Base-by-base conservation (phyloP, 2,888 invertebrate species). In the Melikaiella ostensackeni region DNA sequence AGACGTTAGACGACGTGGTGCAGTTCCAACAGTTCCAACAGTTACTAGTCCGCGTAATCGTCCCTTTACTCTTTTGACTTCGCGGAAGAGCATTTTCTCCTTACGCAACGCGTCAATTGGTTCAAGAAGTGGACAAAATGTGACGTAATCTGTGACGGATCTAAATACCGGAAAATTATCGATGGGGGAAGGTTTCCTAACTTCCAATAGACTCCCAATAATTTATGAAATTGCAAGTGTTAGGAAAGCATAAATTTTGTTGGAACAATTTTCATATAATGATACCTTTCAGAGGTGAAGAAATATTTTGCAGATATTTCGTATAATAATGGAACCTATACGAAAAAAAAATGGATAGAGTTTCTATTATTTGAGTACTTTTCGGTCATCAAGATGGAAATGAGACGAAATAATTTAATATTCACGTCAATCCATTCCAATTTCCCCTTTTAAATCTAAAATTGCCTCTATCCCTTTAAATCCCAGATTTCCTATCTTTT, bases 151-250 rank as follows among this genome's bases (percentile, higher is more conserved):
- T 46, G 30, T 30, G 46, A 66, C 46, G 66, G 66, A 66, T 66
- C 66, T 66, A 66, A 66, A 46, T 38, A 19, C 66, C 46, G 66
- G 66, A 30, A 66, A 66, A 66, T 66, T 66, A n/a, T 46, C 66
- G 46, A 66, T 66, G 9, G 42, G 24, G 27, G 46, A 27, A 21
- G 6, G n/a, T 66, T 66, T 66, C 66, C 19, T 24, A 46, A 66
- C 16, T 11, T 46, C n/a, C 27, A 66, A 27, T 66, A 8, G 7
- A 19, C 7, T 66, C 42, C 21, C 55, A 21, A 55, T 55, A 55
- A 21, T 55, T 55, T 55, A 21, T 55, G 55, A 55, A 55, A 55
- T 55, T 55, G n/a, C 21, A 55, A 55, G 55, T 55, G 55, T 21
- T 55, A 55, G 21, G 55, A 55, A 21, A 55, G 21, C 55, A 55